Conservation (phyloP, 2,797 vertebrate species). For the Uromys caudimaculatus region DNA sequence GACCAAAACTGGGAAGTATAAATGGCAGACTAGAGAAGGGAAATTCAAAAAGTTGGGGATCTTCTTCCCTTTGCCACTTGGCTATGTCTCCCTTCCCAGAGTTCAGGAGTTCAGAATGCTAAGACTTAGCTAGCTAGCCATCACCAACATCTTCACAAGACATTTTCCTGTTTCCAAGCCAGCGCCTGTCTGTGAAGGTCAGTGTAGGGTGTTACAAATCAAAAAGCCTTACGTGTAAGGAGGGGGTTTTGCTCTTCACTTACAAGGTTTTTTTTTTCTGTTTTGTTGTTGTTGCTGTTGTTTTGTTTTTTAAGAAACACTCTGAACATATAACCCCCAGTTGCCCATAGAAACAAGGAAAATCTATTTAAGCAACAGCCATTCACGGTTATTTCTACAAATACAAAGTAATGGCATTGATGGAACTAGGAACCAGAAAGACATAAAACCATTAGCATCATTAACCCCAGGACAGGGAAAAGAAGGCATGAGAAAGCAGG, state of each 20-base stretch:
- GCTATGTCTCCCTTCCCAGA: not conserved
- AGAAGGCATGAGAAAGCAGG: not conserved
- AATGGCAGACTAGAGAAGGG: not conserved
- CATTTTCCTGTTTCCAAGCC: slow-evolving; percentile 20
- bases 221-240: not conserved
- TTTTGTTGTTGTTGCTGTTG: too few relatives aligned
- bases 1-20: not conserved
- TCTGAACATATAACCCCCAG: not conserved
- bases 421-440: not conserved
- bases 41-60: not conserved
- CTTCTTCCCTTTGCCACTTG: not conserved
- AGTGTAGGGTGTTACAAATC: not conserved
- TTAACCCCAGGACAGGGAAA: not conserved
- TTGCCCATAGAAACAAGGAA: not conserved
- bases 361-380: not conserved
- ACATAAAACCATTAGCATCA: not conserved
- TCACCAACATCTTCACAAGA: not conserved
- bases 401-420: not conserved
- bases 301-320: not conserved
- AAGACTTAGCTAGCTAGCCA: not conserved
- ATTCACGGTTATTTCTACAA: not conserved
- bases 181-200: not conserved
- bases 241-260: not conserved
- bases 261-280: not conserved
- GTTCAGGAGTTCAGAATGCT: not conserved